phyloP scores from a whole-genome alignment of 2,888 invertebrate species.

The Julus scandinavius region DNA sequence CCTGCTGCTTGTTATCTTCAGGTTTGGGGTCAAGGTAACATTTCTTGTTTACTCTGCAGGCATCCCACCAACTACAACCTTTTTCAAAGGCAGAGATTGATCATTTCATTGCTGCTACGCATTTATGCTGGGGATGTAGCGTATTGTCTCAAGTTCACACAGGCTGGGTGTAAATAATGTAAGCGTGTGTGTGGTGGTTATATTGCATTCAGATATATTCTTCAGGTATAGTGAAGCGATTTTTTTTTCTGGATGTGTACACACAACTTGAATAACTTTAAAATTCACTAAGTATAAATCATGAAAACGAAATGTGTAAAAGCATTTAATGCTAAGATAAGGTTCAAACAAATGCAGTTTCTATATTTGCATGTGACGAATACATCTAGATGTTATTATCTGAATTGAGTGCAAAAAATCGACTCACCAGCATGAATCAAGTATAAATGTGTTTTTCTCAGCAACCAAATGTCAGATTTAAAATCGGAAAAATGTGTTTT shows the following conservation, averaged over 20 bases:
- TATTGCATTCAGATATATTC: not conserved
- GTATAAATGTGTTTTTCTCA: too few species aligned
- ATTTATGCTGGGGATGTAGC: not conserved
- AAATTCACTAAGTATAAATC: not conserved
- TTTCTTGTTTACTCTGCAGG: constrained; percentile 10
- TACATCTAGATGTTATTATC: too few species aligned
- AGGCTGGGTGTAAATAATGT: not conserved
- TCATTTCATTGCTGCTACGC: constrained; percentile 13
- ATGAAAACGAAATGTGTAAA: too few species aligned
- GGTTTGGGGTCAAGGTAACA: constrained; percentile 28
- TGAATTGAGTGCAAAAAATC: too few species aligned
- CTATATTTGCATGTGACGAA: too few species aligned
- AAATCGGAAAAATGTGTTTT: too few species aligned
- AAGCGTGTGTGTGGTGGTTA: not conserved
- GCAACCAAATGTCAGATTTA: too few species aligned
- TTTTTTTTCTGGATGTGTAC: not conserved
- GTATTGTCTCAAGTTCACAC: not conserved
- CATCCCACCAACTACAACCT: not conserved
- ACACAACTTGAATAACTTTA: not conserved
- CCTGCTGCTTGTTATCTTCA: constrained; percentile 37
- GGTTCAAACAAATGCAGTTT: too few species aligned
- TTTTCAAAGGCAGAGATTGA: constrained; percentile 5
- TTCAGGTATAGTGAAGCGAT: not conserved
- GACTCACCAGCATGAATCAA: too few species aligned
- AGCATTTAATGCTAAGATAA: too few species aligned